Base-by-base conservation (phyloP, 2,888 invertebrate species). In the Melikaiella ostensackeni region DNA sequence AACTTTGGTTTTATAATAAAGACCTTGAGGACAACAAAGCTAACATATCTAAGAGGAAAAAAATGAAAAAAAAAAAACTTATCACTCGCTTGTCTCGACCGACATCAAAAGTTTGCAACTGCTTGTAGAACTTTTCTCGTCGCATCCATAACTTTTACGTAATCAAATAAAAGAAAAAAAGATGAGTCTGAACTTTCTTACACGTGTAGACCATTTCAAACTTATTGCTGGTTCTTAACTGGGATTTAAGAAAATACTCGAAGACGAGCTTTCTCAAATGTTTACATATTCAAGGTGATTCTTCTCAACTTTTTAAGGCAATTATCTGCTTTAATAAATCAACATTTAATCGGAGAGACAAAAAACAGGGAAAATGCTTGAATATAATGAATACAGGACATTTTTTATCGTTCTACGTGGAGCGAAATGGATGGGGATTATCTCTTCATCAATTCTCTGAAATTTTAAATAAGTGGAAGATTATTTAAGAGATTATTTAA, bases 1-100 rank as follows among this genome's bases (percentile, higher is more conserved):
- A 50, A 70, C 66, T 70, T 57, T 50, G 50, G 70, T 50, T 50
- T 50, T 50, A 33, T 50, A 70, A 33, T 70, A 30, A 33, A 50
- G 30, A n/a, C 33, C 46, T 70, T 33, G 30, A 30, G 50, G 50
- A n/a, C 30, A 70, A 70, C 70, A 50, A 30, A 55, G 13, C 30
- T 19, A 70, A 42, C 46, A 42, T 66, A 30, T 38, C 19, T 27
- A 42, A 27, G 27, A 42, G 19, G 11, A n/a, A n/a, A n/a, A n/a
- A n/a, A 46, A 50, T 50, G 11, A 30, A 70, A 13, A 24, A 42
- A n/a, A 24, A 42, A 63, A 66, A 33, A 70, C 6, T 70, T 70
- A 2, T 16, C n/a, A n/a, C 2, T 46, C 13, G 1, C 13, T 21
- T 57, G n/a, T 57, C 13, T 57, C 57, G 24, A 24, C 24, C 13